Evolutionary conservation across 2,113 vertebrate species (phyloP), one percentile per base, ranked within the genome.

Genomic region (Hydrochoerus hydrochaeris): DNA sequence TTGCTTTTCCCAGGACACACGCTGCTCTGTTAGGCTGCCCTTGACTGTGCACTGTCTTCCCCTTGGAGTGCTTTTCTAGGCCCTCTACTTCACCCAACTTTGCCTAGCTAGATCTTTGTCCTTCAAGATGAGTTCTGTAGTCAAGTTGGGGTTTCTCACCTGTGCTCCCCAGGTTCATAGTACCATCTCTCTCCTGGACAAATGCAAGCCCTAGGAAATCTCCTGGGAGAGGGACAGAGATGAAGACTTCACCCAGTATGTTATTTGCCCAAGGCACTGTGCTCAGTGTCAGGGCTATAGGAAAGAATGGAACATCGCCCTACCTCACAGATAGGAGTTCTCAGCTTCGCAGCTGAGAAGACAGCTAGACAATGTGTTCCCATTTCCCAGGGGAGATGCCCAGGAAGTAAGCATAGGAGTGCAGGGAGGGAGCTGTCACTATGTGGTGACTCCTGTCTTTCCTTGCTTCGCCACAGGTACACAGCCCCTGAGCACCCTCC

Each of bases 401-500:
- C 12, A 19, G 52, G 41, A 22, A 71, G 12, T 5, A 9, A 38
- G 38, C 14, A 17, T 35, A 22, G 35, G 84, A 30, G 28, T 32
- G 24, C 28, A 24, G 77, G 4, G 69, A 24, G n/a, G 16, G 5
- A 20, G n/a, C 58, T 19, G 22, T 17, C 7, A 5, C 62, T 22
- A 7, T n/a, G 7, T 8, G 7, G 1, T 57, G 58, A 58, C 35
- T 19, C 60, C 26, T 0, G 0, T 30, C 60, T 46, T 13, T 54
- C 91, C 81, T 26, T 14, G 6, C 38, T 85, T n/a, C 58, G 57
- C 94, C 26, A 20, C 97, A 99, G 99, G 99, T 95, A 96, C 98
- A 90, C 99, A 99, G 78, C 94, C 99, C 67, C 98, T 60, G 3
- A 97, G 99, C 26, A 98, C 99, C 94, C 97, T 99, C 12, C 94